Base-by-base conservation (phyloP, 2,797 vertebrate species). In the Enteromius paludinosus region DNA sequence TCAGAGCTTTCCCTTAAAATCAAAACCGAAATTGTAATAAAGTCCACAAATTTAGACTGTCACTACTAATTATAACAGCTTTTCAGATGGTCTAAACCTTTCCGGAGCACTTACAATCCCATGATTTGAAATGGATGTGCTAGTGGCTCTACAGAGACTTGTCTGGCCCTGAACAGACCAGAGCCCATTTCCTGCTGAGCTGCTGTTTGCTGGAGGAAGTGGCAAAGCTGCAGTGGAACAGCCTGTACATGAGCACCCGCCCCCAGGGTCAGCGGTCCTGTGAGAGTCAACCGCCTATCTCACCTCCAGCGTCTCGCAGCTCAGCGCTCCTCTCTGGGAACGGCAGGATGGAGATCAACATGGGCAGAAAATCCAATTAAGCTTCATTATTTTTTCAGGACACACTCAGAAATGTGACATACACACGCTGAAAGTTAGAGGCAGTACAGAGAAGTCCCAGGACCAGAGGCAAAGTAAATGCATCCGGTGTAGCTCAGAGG, bases 311-410 rank as follows among this genome's bases (percentile, higher is more conserved):
- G 0, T 70, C 59, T 52, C 52, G 11, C 62, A 41, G 23, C 61
- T 47, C 56, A 59, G 66, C 20, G 20, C 69, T 25, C 45, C 25
- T 69, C 49, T 77, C n/a, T 30, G 61, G 43, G 52, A 65, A 61
- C 41, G 17, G 80, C 82, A 68, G 69, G 82, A 64, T 4, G 28
- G 49, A 70, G 20, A 88, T 74, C 87, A 84, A 75, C 75, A 64
- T 20, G 79, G 65, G 84, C 79, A 86, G 79, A 83, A 86, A 89
- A 90, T 87, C 49, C 65, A 84, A 88, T 87, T 86, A 83, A 76
- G 73, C 52, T n/a, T 54, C 49, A 82, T 82, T 87, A 86, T 84
- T 88, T 78, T 23, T 47, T 20, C n/a, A 79, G 54, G 23, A 85
- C 78, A 84, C 75, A 49, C 72, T 77, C 38, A 78, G 83, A 68